These are phyloP conservation scores for Samia ricini DNA, from an alignment of 1,140 invertebrate genomes.

Conservation along the genomic window DNA sequence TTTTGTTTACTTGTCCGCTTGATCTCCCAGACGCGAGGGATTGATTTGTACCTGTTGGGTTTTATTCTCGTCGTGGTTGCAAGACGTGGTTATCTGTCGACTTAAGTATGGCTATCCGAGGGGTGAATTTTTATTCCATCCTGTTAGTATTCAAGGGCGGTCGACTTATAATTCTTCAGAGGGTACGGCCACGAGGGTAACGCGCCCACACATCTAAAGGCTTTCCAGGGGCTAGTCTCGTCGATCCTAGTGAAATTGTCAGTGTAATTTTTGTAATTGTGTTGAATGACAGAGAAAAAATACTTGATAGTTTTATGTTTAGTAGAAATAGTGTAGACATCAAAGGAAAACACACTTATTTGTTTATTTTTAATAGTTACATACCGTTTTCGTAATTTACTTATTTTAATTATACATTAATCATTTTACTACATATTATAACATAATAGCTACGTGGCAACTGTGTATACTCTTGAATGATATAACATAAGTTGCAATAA, in stretches of 20 bases:
- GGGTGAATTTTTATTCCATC: conserved; percentile 53
- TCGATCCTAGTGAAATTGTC: conserved; percentile 23
- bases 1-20: conserved; percentile 42
- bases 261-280: neutral
- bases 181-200: conserved; percentile 43
- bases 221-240: conserved; percentile 27
- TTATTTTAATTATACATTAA: too few species aligned
- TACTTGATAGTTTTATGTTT: too few species aligned
- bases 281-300: too few species aligned
- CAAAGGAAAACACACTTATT: too few species aligned
- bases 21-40: conserved; percentile 40
- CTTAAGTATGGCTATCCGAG: conserved; percentile 56
- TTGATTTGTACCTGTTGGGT: conserved; percentile 51
- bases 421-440: too few species aligned
- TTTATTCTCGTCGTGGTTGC: conserved; percentile 38
- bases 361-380: too few species aligned
- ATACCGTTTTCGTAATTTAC: too few species aligned
- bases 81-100: conserved; percentile 48
- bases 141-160: conserved; percentile 57
- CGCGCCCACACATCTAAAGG: conserved; percentile 33
- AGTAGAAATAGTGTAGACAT: too few species aligned
- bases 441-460: too few species aligned
- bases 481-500: too few species aligned
- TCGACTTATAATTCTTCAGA: conserved; percentile 52
- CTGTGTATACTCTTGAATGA: too few species aligned